Evolutionary conservation across 2,888 invertebrate species (phyloP).

Genomic region (Lycophotia porphyrea): DNA sequence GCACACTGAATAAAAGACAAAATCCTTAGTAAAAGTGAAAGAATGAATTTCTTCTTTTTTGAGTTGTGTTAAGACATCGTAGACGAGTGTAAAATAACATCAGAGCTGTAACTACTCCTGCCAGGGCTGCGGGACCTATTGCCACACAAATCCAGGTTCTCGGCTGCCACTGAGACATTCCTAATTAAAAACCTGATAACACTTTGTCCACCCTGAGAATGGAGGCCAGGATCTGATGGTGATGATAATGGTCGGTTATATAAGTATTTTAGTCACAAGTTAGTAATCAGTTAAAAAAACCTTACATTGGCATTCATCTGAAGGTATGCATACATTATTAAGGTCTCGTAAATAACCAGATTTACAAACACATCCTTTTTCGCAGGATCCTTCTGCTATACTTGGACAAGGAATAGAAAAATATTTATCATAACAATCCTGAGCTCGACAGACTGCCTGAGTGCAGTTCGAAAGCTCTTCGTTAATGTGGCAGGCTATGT

Average conservation of each 20-base stretch:
- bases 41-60: background rate
- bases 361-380: conserved; percentile 29
- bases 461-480: conserved; percentile 41
- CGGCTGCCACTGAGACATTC: background rate
- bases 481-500: background rate
- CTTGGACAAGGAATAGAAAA: background rate
- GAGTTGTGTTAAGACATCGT: background rate
- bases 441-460: conserved; percentile 34
- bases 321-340: conserved; percentile 19
- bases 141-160: background rate
- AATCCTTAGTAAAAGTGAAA: too few relatives aligned
- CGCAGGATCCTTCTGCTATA: conserved; percentile 1
- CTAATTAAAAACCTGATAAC: background rate
- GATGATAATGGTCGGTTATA: background rate
- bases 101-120: background rate
- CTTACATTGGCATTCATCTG: conserved; percentile 15
- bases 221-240: background rate
- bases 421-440: conserved; percentile 23
- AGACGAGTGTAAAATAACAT: background rate
- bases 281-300: background rate
- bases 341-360: conserved; percentile 1
- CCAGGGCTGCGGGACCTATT: too few relatives aligned
- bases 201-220: background rate
- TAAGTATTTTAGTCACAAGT: background rate
- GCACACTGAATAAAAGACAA: background rate